These are phyloP conservation scores for Sardinella longiceps DNA, from an alignment of 2,797 vertebrate genomes.

Conservation along the genomic window DNA sequence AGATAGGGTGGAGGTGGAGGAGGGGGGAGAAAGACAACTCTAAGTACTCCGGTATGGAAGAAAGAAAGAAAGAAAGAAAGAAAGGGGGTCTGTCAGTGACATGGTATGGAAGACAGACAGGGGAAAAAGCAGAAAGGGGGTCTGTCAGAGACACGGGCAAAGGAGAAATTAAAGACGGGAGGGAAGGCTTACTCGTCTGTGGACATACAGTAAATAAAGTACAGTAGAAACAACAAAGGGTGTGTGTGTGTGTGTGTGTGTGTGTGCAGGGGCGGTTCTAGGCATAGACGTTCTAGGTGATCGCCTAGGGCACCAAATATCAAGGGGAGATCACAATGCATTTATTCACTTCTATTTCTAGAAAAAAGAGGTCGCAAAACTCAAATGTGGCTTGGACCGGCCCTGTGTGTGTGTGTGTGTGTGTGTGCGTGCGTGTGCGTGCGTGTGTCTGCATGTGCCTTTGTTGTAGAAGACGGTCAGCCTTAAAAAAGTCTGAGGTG, in stretches of 20 bases:
- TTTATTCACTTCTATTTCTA: no score
- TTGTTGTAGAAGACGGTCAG: not conserved
- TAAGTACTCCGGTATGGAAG: not conserved
- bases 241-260: slow-evolving; percentile 40
- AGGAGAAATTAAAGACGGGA: not conserved
- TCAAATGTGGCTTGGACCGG: no score
- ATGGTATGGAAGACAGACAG: no score
- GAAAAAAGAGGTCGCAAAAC: no score
- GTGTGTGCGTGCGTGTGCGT: not conserved
- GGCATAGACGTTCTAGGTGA: no score
- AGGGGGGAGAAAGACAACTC: not conserved
- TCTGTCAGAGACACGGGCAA: no score
- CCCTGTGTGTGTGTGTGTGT: slow-evolving; percentile 33
- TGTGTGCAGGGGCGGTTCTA: no score
- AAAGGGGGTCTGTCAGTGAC: not conserved
- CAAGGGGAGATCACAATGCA: no score
- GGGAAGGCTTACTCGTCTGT: slow-evolving; percentile 34
- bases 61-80: slow-evolving; percentile 37
- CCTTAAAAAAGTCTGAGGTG: not conserved
- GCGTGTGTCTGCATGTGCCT: no score
- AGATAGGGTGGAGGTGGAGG: not conserved
- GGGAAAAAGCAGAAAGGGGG: slow-evolving; percentile 19
- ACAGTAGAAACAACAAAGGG: slow-evolving; percentile 49
- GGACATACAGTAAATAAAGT: no score
- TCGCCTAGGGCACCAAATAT: no score